Percentiles rank a stretch among this genome's conserved stretches.
Conservation (phyloP, 2,797 vertebrate genomes). For the Pseudomugil tenellus region DNA sequence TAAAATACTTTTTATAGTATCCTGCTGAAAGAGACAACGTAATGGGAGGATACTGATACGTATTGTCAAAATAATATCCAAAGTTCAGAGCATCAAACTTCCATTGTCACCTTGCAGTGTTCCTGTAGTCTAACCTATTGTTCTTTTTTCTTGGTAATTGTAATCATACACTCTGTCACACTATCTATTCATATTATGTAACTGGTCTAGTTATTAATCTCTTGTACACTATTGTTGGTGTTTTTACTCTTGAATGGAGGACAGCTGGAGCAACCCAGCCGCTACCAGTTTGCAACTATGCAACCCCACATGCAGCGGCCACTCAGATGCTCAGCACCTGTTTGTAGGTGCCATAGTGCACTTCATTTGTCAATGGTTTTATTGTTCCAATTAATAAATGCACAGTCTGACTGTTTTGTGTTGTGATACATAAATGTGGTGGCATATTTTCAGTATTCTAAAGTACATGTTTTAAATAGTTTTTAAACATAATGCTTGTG, state of each 20-base stretch:
- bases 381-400: too few relatives aligned
- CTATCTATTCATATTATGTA: background rate
- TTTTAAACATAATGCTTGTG: too few relatives aligned
- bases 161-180: background rate
- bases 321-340: background rate
- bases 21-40: background rate
- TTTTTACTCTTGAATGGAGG: background rate
- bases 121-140: background rate
- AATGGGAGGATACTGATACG: background rate
- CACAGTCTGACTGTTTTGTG: background rate
- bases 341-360: background rate
- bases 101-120: background rate
- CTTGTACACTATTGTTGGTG: background rate
- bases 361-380: background rate
- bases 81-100: background rate
- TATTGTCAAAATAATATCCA: background rate
- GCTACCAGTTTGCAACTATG: background rate
- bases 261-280: background rate
- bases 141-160: background rate
- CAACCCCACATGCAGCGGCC: background rate
- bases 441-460: background rate
- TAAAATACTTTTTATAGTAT: background rate
- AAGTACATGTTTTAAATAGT: too few relatives aligned
- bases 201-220: background rate
- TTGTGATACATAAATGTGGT: background rate